phyloP scores from a whole-genome alignment of 2,888 invertebrate genomes.

The Leptinotarsa juncta region DNA sequence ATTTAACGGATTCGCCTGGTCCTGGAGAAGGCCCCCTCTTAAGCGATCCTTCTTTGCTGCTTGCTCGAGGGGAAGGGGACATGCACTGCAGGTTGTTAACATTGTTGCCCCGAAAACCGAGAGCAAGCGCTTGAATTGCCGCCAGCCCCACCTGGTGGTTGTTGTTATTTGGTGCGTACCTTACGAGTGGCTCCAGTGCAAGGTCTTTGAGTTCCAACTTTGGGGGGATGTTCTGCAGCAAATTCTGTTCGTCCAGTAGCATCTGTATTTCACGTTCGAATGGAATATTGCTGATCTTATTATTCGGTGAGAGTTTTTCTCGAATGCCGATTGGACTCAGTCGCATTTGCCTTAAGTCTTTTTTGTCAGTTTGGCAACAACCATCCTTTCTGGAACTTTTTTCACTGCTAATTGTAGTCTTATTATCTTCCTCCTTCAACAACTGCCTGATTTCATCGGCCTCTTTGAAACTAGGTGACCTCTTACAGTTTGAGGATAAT shows the following conservation, averaged over 20 bases:
- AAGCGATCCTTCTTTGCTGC: slow-evolving; percentile 67
- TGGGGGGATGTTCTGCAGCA: slow-evolving; percentile 72
- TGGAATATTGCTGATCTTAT: slow-evolving; percentile 72
- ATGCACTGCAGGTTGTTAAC: slow-evolving; percentile 64
- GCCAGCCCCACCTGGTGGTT: slow-evolving; percentile 82
- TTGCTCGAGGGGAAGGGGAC: slow-evolving; percentile 64
- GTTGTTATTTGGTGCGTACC: slow-evolving; percentile 68
- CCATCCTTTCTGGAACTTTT: slow-evolving; percentile 73
- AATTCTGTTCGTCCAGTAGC: slow-evolving; percentile 78
- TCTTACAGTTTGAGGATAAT: slow-evolving; percentile 61
- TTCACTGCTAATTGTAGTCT: slow-evolving; percentile 68
- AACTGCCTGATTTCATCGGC: slow-evolving; percentile 63
- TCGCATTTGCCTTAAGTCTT: slow-evolving; percentile 68
- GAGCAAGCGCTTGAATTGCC: slow-evolving; percentile 80
- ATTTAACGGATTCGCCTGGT: slow-evolving; percentile 63
- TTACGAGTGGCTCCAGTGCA: slow-evolving; percentile 64
- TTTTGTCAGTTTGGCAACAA: slow-evolving; percentile 76
- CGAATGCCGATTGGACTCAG: slow-evolving; percentile 45
- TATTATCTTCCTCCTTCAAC: slow-evolving; percentile 64
- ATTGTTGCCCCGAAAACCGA: slow-evolving; percentile 63
- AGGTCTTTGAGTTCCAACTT: slow-evolving; percentile 74
- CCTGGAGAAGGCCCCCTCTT: slow-evolving; percentile 64
- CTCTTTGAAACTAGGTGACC: slow-evolving; percentile 66
- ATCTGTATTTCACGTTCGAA: slow-evolving; percentile 86
- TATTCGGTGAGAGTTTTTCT: slow-evolving; percentile 61